These are phyloP conservation scores for Larimichthys crocea DNA, from an alignment of 2,113 vertebrate species.

Conservation along the genomic window DNA sequence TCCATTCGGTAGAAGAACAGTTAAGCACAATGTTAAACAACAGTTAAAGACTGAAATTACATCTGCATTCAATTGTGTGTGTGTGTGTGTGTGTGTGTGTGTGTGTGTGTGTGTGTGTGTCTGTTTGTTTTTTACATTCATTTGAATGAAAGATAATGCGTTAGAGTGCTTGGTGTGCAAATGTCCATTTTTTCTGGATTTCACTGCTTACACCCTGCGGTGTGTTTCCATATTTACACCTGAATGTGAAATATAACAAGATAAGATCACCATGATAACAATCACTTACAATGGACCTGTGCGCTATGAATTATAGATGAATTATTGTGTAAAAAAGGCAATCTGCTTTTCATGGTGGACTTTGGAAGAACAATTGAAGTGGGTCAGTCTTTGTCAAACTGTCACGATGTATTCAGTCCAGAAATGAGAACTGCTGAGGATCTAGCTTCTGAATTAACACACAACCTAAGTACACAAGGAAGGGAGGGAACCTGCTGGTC, in stretches of 20 bases:
- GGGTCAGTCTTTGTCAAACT: background rate
- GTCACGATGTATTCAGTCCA: background rate
- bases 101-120: no score
- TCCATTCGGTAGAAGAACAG: background rate
- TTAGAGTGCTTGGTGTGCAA: background rate
- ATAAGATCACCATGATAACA: background rate
- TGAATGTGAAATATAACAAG: background rate
- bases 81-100: no score
- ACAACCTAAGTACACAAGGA: slow-evolving; percentile 7
- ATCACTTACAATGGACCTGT: background rate
- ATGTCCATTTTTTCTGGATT: no score
- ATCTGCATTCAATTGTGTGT: background rate
- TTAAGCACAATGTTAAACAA: background rate
- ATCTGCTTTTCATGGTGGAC: background rate
- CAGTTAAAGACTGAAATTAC: background rate
- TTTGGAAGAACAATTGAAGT: slow-evolving; percentile 14
- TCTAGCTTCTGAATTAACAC: slow-evolving; percentile 8
- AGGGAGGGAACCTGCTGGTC: background rate
- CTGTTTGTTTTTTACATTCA: background rate
- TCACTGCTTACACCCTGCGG: background rate
- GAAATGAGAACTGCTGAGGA: slow-evolving; percentile 1
- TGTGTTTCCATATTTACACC: background rate
- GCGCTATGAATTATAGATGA: background rate
- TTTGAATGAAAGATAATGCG: background rate
- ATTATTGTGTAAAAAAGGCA: background rate